Conservation (phyloP, 2,888 invertebrate species). For the Agriopis leucophaearia region DNA sequence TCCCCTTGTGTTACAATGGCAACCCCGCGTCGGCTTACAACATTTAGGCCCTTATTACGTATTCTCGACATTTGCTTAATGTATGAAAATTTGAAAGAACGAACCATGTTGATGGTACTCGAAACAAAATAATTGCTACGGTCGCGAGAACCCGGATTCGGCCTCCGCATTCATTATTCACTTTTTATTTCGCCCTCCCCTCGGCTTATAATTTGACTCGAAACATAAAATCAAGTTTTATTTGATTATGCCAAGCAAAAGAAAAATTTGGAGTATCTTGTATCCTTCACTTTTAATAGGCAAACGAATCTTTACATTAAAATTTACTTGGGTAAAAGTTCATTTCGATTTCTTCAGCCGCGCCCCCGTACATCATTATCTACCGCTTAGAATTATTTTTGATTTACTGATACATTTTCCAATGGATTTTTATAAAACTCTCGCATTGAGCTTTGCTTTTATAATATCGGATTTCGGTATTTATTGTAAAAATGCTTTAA, state of each 20-base stretch:
- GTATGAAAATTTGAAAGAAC: constrained; percentile 86
- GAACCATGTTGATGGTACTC: constrained; percentile 85
- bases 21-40: constrained; percentile 73
- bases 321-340: constrained; percentile 63
- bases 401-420: constrained; percentile 30
- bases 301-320: constrained; percentile 66
- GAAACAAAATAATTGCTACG: constrained; percentile 86
- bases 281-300: constrained; percentile 77
- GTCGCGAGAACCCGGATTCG: constrained; percentile 82
- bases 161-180: constrained; percentile 85
- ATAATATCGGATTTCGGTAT: constrained; percentile 21
- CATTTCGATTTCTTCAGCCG: constrained; percentile 57
- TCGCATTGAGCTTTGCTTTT: constrained; percentile 21
- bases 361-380: constrained; percentile 42
- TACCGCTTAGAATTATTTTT: constrained; percentile 25
- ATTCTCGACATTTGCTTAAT: constrained; percentile 85
- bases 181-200: constrained; percentile 84
- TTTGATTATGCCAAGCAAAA: constrained; percentile 81
- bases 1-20: constrained; percentile 70
- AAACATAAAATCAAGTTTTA: constrained; percentile 86
- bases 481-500: constrained; percentile 11
- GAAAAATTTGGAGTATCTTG: constrained; percentile 74
- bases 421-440: constrained; percentile 24
- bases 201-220: constrained; percentile 85
- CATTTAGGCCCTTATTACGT: constrained; percentile 83